Conservation (phyloP, 2,888 invertebrate species). For the Melinopterus prodromus region DNA sequence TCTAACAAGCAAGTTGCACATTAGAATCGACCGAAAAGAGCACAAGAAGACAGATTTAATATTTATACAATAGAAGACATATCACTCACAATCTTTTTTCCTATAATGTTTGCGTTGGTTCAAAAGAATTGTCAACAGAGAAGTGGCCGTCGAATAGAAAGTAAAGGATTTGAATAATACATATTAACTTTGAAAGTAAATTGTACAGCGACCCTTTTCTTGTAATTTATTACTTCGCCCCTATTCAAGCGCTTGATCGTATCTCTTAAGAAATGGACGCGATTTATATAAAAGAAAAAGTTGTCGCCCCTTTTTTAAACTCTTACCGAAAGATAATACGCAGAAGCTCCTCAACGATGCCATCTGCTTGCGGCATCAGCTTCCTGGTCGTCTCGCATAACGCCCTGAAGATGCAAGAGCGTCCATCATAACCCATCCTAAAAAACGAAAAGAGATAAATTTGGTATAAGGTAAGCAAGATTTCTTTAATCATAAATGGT, state of each 20-base stretch:
- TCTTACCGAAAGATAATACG: constrained; percentile 35
- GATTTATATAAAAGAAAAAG: constrained; percentile 10
- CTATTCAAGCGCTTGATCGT: neutral
- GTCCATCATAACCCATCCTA: constrained; percentile 80
- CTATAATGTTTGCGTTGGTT: no score
- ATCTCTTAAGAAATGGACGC: neutral
- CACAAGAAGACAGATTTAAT: no score
- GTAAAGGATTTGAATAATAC: no score
- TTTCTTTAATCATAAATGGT: no score
- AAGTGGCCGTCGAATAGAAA: no score
- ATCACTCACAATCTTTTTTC: no score
- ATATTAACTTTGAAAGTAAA: no score
- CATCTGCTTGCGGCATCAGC: constrained; percentile 30
- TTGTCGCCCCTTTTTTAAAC: neutral
- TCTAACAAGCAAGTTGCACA: no score
- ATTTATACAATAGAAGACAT: no score
- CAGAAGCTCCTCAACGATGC: constrained; percentile 34
- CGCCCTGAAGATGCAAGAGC: constrained; percentile 73
- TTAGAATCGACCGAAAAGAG: no score
- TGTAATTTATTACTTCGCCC: constrained; percentile 6
- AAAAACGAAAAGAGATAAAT: constrained; percentile 43
- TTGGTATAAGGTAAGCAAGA: no score
- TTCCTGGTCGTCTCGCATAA: constrained; percentile 69
- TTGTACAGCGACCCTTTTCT: neutral
- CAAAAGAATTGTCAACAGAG: no score